Base-by-base conservation (phyloP, 2,888 invertebrate species). In the Bimastos eiseni region DNA sequence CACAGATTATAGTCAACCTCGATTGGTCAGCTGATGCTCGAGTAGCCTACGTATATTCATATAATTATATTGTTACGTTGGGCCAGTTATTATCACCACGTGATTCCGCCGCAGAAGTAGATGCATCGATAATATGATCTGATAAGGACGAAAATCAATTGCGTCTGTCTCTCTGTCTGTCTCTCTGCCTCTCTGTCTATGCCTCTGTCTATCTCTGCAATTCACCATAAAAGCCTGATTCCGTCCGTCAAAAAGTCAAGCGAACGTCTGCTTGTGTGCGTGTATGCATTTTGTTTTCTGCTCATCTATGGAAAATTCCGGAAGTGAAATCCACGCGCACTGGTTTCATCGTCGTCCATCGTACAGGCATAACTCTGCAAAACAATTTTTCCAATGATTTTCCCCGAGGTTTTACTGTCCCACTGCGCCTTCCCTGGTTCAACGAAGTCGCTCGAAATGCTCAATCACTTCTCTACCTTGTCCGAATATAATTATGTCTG, bases 351-450 rank as follows among this genome's bases (percentile, higher is more conserved):
- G n/a, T 30, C 70, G n/a, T 8, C 70, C 70, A 70, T 70, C 70
- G 70, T 11, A n/a, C 30, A 8, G 30, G n/a, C 70, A 70, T 70
- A 70, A 70, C 70, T 70, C 70, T 30, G n/a, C 70, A 30, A 70
- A 70, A 70, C 70, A 70, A 70, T 70, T 70, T n/a, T 70, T 70
- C 70, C 70, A 70, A n/a, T 70, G 30, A 70, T 70, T 70, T 70
- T 70, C 70, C 30, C 70, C n/a, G 70, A 70, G 70, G 30, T 70
- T 70, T 70, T 70, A 70, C n/a, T n/a, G 70, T 70, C 70, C 70
- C 70, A 70, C 70, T 70, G 70, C 70, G 70, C 70, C 11, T 70
- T 70, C 6, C 70, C 70, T 8, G 70, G 70, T 70, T n/a, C 30
- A 70, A 11, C 30, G 0, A 70, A 70, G 70, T 30, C 70, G 30